A percentile compares a stretch with the other conserved stretches of the same genome.
These are phyloP conservation scores for Tanypteryx hageni DNA, from an alignment of 2,888 invertebrate genomes.

Conservation along the genomic window DNA sequence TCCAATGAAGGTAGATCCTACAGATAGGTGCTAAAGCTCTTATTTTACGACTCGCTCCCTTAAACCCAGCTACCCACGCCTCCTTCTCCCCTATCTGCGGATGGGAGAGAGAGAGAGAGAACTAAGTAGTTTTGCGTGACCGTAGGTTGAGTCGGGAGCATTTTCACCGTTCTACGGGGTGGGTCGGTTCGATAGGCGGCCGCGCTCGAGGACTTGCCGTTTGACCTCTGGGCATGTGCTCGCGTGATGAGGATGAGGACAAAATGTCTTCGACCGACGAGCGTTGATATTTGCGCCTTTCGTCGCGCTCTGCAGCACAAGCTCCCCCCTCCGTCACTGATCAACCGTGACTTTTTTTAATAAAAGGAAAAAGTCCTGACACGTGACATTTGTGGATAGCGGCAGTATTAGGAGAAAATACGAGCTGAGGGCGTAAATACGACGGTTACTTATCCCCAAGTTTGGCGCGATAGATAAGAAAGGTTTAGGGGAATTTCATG, in stretches of 20 bases:
- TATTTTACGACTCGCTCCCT: neutral
- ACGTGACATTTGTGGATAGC: too few species aligned
- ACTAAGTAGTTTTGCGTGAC: conserved; percentile 50
- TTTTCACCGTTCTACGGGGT: neutral
- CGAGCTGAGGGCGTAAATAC: too few species aligned
- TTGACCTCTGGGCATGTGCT: conserved; percentile 13
- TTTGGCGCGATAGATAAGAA: too few species aligned
- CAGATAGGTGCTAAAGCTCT: conserved; percentile 18
- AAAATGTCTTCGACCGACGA: neutral
- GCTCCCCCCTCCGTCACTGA: neutral
- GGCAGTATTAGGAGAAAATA: too few species aligned
- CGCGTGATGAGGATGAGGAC: neutral
- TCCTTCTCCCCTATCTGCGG: neutral
- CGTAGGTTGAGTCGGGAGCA: neutral
- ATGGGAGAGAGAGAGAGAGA: neutral
- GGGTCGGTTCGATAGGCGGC: neutral
- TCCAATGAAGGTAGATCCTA: conserved; percentile 10
- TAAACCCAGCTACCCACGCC: too few species aligned
- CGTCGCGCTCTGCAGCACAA: neutral
- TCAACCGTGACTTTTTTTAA: too few species aligned
- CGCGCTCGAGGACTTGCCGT: conserved; percentile 9
- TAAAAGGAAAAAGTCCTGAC: too few species aligned
- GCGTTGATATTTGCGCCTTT: neutral
- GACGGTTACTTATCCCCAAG: too few species aligned
- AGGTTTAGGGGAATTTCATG: too few species aligned